Percentiles rank a stretch among this genome's conserved stretches.
Evolutionary conservation across 2,888 invertebrate genomes (phyloP).

Genomic region (Odontocolon sp.): DNA sequence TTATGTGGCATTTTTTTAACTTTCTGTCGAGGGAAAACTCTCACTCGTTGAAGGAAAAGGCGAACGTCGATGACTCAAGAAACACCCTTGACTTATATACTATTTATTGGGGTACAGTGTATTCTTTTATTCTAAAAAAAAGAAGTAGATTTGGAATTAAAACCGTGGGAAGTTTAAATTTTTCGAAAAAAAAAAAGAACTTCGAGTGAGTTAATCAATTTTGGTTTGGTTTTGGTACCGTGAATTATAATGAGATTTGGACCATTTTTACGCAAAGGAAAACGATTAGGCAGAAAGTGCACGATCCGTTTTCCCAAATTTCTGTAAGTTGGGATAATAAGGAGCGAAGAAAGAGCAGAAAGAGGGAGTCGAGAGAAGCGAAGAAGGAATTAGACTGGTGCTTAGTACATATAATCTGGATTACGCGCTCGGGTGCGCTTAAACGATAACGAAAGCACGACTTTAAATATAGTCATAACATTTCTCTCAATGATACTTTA

Average conservation of each 20-base stretch:
- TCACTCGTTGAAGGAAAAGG: constrained; percentile 27
- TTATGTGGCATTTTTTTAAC: constrained; percentile 39
- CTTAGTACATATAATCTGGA: constrained; percentile 46
- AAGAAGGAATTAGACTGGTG: background rate
- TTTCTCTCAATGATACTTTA: constrained; percentile 76
- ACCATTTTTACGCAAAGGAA: too few relatives aligned
- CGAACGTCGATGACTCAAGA: constrained; percentile 6
- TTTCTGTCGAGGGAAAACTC: constrained; percentile 23
- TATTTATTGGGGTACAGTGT: constrained; percentile 15
- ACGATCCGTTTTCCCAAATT: too few relatives aligned
- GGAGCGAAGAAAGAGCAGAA: too few relatives aligned
- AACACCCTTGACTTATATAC: constrained; percentile 31
- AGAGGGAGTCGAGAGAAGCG: background rate
- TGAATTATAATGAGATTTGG: too few relatives aligned
- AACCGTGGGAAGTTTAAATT: background rate
- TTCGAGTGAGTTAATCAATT: too few relatives aligned
- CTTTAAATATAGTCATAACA: constrained; percentile 77
- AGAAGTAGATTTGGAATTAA: background rate
- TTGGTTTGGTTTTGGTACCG: too few relatives aligned
- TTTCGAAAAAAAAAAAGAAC: background rate
- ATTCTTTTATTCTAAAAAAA: background rate
- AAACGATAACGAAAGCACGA: constrained; percentile 67
- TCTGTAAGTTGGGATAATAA: too few relatives aligned
- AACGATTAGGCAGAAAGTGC: too few relatives aligned
- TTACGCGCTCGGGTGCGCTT: constrained; percentile 36